A percentile compares a stretch with the other conserved stretches of the same genome.
These are phyloP conservation scores for Heliconius ethilla DNA, from an alignment of 2,888 invertebrate genomes.

Conservation along the genomic window DNA sequence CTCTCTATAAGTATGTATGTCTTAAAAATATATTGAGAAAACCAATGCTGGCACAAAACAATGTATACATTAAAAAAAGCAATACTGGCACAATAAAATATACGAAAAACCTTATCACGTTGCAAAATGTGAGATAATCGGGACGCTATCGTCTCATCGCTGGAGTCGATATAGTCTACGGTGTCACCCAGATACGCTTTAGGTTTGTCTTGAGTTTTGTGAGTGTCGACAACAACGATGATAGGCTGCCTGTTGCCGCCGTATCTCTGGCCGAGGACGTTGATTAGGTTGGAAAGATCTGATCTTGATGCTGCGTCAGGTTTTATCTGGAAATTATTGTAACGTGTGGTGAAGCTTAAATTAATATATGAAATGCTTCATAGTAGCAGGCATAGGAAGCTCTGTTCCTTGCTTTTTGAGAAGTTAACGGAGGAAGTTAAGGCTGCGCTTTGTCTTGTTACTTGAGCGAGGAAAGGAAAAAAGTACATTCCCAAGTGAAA, in stretches of 20 bases:
- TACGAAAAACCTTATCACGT: slow-evolving; percentile 9
- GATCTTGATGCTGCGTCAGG: slow-evolving; percentile 13
- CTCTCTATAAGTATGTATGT: no score
- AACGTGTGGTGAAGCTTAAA: background rate
- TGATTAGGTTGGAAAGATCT: slow-evolving; percentile 44
- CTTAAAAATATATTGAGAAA: no score
- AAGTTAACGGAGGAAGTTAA: no score
- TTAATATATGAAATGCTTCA: background rate
- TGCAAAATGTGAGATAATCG: slow-evolving; percentile 25
- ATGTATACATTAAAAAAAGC: no score
- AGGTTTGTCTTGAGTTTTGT: background rate
- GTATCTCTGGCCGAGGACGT: slow-evolving; percentile 51
- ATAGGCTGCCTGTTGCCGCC: slow-evolving; percentile 50
- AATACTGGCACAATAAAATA: background rate
- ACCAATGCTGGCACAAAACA: background rate
- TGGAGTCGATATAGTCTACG: slow-evolving; percentile 26
- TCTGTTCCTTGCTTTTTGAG: no score
- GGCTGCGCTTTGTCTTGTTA: no score
- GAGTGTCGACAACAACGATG: slow-evolving; percentile 51
- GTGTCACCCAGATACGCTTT: slow-evolving; percentile 2
- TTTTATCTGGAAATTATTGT: slow-evolving; percentile 24
- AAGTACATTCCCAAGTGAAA: no score
- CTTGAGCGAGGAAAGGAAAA: no score
- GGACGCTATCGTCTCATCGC: slow-evolving; percentile 20
- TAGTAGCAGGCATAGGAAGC: background rate